Evolutionary conservation across 2,113 vertebrate genomes (phyloP).

Genomic region (Podilymbus podiceps): DNA sequence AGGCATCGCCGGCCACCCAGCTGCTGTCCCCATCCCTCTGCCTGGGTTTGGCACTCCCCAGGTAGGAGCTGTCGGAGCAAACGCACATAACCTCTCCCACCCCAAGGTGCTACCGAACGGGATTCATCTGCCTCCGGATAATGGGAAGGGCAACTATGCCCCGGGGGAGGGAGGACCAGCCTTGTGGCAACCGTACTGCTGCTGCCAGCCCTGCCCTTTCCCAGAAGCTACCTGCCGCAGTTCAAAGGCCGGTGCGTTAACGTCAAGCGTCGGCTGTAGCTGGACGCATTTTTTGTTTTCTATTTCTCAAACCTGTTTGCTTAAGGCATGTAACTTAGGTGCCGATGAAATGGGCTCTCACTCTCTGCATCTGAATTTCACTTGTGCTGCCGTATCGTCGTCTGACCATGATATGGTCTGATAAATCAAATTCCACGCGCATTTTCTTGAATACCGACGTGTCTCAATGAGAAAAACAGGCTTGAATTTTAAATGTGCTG

Average conservation of each 20-base stretch:
- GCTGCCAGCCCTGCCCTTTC: not conserved
- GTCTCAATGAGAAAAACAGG: not conserved
- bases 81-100: not conserved
- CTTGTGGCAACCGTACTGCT: not conserved
- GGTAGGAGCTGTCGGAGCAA: not conserved
- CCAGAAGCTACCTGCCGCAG: not conserved
- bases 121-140: not conserved
- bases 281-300: not conserved
- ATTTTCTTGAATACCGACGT: not conserved
- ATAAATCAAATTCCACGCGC: not conserved
- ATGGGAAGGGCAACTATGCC: not conserved
- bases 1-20: not conserved
- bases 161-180: not conserved
- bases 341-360: not conserved
- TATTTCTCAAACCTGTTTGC: not conserved
- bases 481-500: not conserved
- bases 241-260: rapidly evolving
- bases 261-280: not conserved
- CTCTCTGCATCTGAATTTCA: not conserved
- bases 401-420: not conserved
- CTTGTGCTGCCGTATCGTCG: not conserved
- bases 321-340: not conserved
- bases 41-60: not conserved
- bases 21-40: not conserved
- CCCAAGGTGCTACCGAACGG: not conserved